phyloP scores from a whole-genome alignment of 2,113 vertebrate genomes.

The Lethenteron reissneri region DNA sequence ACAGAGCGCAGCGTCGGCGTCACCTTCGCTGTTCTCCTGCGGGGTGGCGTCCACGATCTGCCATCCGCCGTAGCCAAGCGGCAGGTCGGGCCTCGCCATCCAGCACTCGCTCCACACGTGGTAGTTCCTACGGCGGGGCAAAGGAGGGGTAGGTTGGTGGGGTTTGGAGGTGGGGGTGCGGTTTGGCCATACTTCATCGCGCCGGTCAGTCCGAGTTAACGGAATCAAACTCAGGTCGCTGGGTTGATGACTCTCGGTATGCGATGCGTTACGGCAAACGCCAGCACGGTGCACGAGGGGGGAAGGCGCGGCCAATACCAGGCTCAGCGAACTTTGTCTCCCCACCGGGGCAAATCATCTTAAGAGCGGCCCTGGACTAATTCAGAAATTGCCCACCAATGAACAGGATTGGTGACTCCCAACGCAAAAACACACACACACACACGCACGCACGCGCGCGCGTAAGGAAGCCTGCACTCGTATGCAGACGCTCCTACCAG shows the following conservation, averaged over 20 bases:
- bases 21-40: constrained; percentile 81
- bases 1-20: too few relatives aligned
- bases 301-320: constrained; percentile 10
- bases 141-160: not conserved
- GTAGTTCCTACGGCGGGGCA: constrained; percentile 49
- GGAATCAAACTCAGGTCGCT: not conserved
- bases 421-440: too few relatives aligned
- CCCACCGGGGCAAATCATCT: too few relatives aligned
- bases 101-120: constrained; percentile 92
- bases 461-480: too few relatives aligned
- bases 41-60: constrained; percentile 81
- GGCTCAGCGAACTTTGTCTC: not conserved
- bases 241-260: constrained; percentile 24
- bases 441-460: too few relatives aligned
- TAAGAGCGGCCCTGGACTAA: too few relatives aligned
- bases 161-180: constrained; percentile 8
- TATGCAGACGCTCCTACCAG: constrained; percentile 33
- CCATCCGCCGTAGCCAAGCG: constrained; percentile 73
- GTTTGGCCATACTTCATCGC: not conserved
- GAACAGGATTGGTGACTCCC: too few relatives aligned
- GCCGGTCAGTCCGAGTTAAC: not conserved
- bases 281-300: constrained; percentile 20
- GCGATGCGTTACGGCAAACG: constrained; percentile 19
- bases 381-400: too few relatives aligned
- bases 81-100: constrained; percentile 78